phyloP scores from a whole-genome alignment of 2,113 vertebrate species.

The Petrocephalus microphthalmus region DNA sequence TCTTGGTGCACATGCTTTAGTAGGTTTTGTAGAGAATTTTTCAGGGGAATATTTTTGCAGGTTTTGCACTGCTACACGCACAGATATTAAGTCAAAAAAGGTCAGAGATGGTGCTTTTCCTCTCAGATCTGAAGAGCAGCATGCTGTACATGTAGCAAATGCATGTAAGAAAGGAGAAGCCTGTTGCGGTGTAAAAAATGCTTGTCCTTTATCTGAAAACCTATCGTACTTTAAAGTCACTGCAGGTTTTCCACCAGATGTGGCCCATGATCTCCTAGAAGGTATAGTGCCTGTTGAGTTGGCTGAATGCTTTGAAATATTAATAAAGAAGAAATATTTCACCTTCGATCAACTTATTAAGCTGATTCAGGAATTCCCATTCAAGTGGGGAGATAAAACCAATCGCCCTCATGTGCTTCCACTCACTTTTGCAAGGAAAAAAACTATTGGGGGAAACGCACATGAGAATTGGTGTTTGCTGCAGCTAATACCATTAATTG shows the following conservation, averaged over 20 bases:
- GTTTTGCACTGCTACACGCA: not conserved
- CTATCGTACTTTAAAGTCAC: conserved; percentile 27
- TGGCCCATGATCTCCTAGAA: conserved; percentile 17
- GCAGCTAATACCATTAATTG: conserved; percentile 24
- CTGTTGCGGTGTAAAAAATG: not conserved
- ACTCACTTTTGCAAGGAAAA: conserved; percentile 8
- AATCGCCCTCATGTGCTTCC: conserved; percentile 16
- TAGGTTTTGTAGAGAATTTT: not conserved
- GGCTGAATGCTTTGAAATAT: conserved; percentile 11
- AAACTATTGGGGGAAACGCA: conserved; percentile 13
- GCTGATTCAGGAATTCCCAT: conserved; percentile 30
- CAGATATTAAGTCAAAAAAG: not conserved
- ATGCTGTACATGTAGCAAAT: not conserved
- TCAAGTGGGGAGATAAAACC: conserved; percentile 31
- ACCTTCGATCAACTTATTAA: conserved; percentile 18
- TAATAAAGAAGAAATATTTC: conserved; percentile 2
- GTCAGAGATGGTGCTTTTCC: not conserved
- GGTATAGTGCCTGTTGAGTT: conserved; percentile 24
- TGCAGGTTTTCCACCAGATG: conserved; percentile 28
- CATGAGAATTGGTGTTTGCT: not conserved
- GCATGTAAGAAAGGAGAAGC: not conserved
- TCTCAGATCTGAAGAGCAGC: not conserved
- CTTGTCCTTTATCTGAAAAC: conserved; percentile 23
- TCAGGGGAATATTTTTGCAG: not conserved
- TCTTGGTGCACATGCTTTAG: not conserved